Conservation (phyloP, 2,888 invertebrate genomes). For the Ptilodon capucinus region DNA sequence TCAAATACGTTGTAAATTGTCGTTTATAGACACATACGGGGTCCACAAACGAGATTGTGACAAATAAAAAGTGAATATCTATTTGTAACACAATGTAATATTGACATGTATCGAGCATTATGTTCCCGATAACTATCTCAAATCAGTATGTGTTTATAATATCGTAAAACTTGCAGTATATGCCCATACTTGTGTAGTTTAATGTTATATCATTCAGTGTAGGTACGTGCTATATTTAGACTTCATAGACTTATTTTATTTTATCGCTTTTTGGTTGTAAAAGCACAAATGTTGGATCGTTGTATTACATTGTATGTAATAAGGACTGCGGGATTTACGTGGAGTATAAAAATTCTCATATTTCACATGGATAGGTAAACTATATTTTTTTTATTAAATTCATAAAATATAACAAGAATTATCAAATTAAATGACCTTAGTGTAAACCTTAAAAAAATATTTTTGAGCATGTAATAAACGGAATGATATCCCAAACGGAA, state of each 20-base stretch:
- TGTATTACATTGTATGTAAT: neutral
- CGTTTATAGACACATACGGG: neutral
- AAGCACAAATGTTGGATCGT: neutral
- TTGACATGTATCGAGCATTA: slow-evolving; percentile 22
- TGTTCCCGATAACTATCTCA: slow-evolving; percentile 23
- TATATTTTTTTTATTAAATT: too few relatives aligned
- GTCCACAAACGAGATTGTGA: neutral
- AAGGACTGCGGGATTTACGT: neutral
- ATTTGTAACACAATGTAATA: slow-evolving; percentile 7
- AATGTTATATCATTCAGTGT: neutral
- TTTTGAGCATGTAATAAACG: slow-evolving; percentile 3
- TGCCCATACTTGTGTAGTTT: neutral
- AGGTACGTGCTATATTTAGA: neutral
- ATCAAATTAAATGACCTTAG: neutral
- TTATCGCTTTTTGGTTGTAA: neutral
- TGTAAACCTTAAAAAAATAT: too few relatives aligned
- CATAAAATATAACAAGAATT: neutral
- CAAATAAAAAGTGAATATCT: neutral
- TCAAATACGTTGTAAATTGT: neutral
- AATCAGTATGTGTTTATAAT: slow-evolving; percentile 27
- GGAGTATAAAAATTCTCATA: neutral
- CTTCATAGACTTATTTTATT: neutral
- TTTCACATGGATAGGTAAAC: too few relatives aligned
- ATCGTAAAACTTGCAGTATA: slow-evolving; percentile 30
- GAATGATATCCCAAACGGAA: slow-evolving; percentile 31